These are phyloP conservation scores for Pristionchus maxplancki DNA, from an alignment of 2,888 invertebrate species.

Conservation along the genomic window DNA sequence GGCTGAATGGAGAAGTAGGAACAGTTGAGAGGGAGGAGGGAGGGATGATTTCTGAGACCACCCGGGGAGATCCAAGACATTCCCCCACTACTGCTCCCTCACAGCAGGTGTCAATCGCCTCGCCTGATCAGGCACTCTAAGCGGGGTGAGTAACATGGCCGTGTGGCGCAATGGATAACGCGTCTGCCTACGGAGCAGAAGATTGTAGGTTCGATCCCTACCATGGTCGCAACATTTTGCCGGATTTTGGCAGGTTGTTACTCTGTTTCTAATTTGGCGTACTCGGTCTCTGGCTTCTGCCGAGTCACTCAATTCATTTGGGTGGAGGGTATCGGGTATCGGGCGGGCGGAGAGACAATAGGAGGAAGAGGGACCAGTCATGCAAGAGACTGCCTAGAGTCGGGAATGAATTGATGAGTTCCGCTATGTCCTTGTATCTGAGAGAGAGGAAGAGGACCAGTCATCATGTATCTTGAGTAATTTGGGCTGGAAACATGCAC, in stretches of 20 bases:
- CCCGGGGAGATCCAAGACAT: neutral
- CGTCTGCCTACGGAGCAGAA: conserved; percentile 79
- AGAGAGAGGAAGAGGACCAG: conserved; percentile 39
- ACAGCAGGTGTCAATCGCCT: conserved; percentile 3
- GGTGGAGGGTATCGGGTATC: conserved; percentile 14
- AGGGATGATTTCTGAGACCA: conserved; percentile 15
- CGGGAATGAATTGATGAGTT: conserved; percentile 46
- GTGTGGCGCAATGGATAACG: conserved; percentile 74
- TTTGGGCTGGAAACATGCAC: neutral
- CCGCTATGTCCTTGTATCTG: conserved; percentile 46
- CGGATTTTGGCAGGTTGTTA: neutral
- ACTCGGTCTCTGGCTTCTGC: neutral
- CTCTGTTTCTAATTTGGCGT: conserved; percentile 26
- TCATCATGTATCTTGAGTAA: conserved; percentile 17
- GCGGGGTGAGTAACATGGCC: conserved; percentile 49
- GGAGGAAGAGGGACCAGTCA: conserved; percentile 30
- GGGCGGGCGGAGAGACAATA: conserved; percentile 19
- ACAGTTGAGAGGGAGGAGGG: conserved; percentile 38
- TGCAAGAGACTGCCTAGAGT: conserved; percentile 15
- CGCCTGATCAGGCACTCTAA: neutral
- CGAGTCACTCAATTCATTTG: conserved; percentile 46
- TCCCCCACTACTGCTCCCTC: neutral
- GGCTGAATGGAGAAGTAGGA: conserved; percentile 32
- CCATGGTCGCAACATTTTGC: conserved; percentile 47
- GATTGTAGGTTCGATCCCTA: conserved; percentile 78